Base-by-base conservation (phyloP, 2,113 vertebrate species). In the Periophthalmus modestus region DNA sequence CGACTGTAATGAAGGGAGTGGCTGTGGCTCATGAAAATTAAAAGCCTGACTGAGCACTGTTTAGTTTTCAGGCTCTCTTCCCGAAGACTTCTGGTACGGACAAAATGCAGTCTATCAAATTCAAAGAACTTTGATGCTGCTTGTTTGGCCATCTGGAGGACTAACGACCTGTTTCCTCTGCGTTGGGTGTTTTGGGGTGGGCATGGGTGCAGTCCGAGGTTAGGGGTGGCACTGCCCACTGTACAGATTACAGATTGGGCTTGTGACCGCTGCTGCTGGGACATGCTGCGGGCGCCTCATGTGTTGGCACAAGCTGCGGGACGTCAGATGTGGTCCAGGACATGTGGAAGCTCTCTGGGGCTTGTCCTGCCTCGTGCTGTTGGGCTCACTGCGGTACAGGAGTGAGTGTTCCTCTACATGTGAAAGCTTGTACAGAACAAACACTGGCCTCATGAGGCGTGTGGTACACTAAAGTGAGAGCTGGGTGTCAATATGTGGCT, bases 271-370 rank as follows among this genome's bases (percentile, higher is more conserved):
- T 63, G 82, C 87, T 89, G 52, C 83, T 88, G 87, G 87, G 81
- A 87, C 85, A 88, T 75, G 85, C 87, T 89, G 88, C 43, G 87
- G 91, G 83, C 86, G 68, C 74, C 74, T 61, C 85, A 88, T 88
- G 80, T 89, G 87, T 91, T 93, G 91, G 90, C 88, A 88, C 79
- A 71, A 66, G 79, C 84, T 81, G 82, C 65, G 58, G 71, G 68
- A 82, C 78, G 78, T 93, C 71, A 84, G 89, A 94, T 92, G 92
- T 93, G 92, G 92, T 86, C 72, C 10, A 34, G 57, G 72, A 74
- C 92, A 93, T 91, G 91, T 92, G 92, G 92, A 92, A 92, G 84
- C 84, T 77, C 86, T 93, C 90, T 82, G 69, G 70, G 73, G 71
- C 90, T 89, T 84, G 52, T 82, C 68, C 81, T 69, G 78, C 86